Base-by-base conservation (phyloP, 2,888 invertebrate species). In the Pollenia amentaria region DNA sequence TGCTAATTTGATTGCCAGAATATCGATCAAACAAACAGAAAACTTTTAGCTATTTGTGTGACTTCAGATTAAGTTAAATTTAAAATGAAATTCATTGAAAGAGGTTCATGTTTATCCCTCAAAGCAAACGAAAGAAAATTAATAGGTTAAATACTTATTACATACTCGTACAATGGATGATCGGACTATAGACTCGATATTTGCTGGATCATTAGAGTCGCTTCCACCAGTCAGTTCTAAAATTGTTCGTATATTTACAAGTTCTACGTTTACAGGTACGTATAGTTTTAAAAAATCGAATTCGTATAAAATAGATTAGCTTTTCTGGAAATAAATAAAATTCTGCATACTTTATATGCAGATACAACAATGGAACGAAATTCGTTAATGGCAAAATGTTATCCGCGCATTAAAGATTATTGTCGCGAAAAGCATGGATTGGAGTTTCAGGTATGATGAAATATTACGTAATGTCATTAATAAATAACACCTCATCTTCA, bases 351-450 rank as follows among this genome's bases (percentile, higher is more conserved):
- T 51, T 12, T 12, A 10, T 16, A 21, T 46, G 48, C 55, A 99
- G 99, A 99, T 92, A 99, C 99, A 0, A 98, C 98, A 0, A 97
- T 99, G 96, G 99, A 99, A 92, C 94, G 99, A 87, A 99, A 99
- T 92, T 98, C 98, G 0, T 92, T 99, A 84, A 99, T 99, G 99
- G 98, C 99, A 2, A 98, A 99, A 92, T 99, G 99, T 88, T 99
- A 99, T 93, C 99, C 99, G 0, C 96, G 97, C 91, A 95, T 99
- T 88, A 99, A 99, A 92, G 99, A 99, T 91, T 99, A 98, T 92
- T 99, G 99, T 91, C 94, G 99, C 77, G 99, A 99, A 93, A 98
- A 98, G 91, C 98, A 99, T 91, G 99, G 99, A 0, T 94, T 99
- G 46, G 99, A 99, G 92, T 99, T 99, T 95, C 99, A 99, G 96